Evolutionary conservation across 2,888 invertebrate genomes (phyloP).

Genomic region (Acanthopleura granulata): DNA sequence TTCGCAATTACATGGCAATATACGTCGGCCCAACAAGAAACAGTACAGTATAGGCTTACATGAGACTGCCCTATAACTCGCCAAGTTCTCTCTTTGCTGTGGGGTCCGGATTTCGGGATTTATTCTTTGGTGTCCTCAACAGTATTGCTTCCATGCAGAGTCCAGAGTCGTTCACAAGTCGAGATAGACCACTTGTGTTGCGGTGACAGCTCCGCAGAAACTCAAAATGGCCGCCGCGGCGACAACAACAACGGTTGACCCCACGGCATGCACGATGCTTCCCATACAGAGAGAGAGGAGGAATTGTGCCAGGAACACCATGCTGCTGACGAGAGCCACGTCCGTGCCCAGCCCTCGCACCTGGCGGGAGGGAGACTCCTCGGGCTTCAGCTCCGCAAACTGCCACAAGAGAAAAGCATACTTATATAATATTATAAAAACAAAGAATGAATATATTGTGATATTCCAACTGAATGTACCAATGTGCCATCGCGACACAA

Average conservation of each 20-base stretch:
- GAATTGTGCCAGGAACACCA: conserved; percentile 96
- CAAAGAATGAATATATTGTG: no score
- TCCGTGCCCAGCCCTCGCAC: conserved; percentile 88
- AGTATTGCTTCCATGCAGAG: background rate
- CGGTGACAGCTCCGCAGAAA: conserved; percentile 85
- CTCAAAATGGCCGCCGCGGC: conserved; percentile 87
- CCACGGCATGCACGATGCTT: conserved; percentile 79
- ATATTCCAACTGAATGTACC: no score
- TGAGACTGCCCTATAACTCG: no score
- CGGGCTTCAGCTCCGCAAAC: conserved; percentile 8
- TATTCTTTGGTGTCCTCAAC: no score
- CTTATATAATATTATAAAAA: no score
- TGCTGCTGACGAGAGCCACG: conserved; percentile 92
- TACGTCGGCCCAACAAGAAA: no score
- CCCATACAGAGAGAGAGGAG: conserved; percentile 77
- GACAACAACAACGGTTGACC: conserved; percentile 91
- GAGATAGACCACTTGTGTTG: conserved; percentile 90
- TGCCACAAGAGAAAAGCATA: background rate
- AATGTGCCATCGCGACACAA: no score
- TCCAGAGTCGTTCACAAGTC: conserved; percentile 76
- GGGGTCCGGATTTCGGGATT: no score
- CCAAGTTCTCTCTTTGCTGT: no score
- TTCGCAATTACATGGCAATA: no score
- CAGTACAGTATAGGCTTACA: no score
- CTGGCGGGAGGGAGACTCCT: background rate